A percentile compares a stretch with the other conserved stretches of the same genome.
Conservation (phyloP, 2,797 vertebrate species). For the Zenarchopterus dispar region DNA sequence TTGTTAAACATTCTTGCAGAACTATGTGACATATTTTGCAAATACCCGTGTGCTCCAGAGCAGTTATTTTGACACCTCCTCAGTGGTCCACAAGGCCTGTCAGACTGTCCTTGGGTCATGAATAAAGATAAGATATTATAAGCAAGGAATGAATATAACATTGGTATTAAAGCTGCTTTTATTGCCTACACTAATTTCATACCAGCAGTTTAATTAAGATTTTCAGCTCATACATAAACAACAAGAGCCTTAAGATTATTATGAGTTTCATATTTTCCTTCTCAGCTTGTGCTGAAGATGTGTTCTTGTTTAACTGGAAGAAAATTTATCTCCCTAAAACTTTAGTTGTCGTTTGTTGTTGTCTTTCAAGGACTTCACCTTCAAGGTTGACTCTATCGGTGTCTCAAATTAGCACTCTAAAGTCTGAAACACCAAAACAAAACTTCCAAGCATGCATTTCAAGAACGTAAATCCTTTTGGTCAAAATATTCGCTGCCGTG, state of each 20-base stretch:
- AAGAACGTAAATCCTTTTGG: background rate
- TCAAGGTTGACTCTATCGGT: background rate
- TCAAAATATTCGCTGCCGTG: conserved; percentile 3
- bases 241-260: background rate
- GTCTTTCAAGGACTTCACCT: background rate
- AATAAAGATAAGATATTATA: conserved; percentile 27
- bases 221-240: background rate
- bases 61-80: conserved; percentile 29
- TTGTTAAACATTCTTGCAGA: conserved; percentile 13
- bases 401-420: background rate
- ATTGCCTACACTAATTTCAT: background rate
- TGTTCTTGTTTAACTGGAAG: background rate
- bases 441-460: background rate
- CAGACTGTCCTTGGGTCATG: conserved; percentile 1
- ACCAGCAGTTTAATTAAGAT: background rate
- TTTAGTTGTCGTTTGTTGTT: background rate
- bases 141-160: background rate
- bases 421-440: background rate
- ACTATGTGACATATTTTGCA: conserved; percentile 8
- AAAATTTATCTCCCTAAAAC: background rate
- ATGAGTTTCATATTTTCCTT: background rate
- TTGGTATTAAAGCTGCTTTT: conserved; percentile 1
- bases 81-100: conserved; percentile 9
- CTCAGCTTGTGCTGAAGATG: background rate
- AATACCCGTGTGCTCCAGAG: conserved; percentile 2